A percentile compares a stretch with the other conserved stretches of the same genome.
phyloP scores from a whole-genome alignment of 2,113 vertebrate species.

The Mungos mungo region DNA sequence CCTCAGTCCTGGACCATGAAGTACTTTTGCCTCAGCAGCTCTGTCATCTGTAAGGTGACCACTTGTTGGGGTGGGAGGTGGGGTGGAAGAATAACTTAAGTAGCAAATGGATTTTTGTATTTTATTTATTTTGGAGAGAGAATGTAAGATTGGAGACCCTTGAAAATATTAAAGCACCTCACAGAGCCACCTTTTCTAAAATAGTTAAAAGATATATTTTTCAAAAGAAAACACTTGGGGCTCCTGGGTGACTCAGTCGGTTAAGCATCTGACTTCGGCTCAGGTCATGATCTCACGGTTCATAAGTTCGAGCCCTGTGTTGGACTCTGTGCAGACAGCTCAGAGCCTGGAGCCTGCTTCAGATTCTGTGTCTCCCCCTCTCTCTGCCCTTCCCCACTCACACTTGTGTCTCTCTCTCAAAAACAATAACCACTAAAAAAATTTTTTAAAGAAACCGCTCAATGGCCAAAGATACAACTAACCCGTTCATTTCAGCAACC shows the following conservation, averaged over 20 bases:
- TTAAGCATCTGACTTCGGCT: too few relatives aligned
- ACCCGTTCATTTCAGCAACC: not conserved
- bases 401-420: too few relatives aligned
- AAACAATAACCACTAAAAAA: not conserved
- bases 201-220: slow-evolving; percentile 18
- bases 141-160: not conserved
- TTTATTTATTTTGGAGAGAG: too few relatives aligned
- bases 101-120: not conserved
- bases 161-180: not conserved
- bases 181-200: not conserved
- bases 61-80: not conserved
- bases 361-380: too few relatives aligned
- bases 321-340: too few relatives aligned
- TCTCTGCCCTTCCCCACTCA: too few relatives aligned
- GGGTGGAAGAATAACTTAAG: not conserved
- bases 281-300: too few relatives aligned
- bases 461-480: not conserved
- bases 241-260: too few relatives aligned
- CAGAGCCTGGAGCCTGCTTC: too few relatives aligned
- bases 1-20: not conserved
- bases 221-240: not conserved
- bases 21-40: not conserved
- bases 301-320: too few relatives aligned
- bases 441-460: not conserved
- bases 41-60: not conserved